Base-by-base conservation (phyloP, 2,113 vertebrate genomes). In the Probosciger aterrimus region DNA sequence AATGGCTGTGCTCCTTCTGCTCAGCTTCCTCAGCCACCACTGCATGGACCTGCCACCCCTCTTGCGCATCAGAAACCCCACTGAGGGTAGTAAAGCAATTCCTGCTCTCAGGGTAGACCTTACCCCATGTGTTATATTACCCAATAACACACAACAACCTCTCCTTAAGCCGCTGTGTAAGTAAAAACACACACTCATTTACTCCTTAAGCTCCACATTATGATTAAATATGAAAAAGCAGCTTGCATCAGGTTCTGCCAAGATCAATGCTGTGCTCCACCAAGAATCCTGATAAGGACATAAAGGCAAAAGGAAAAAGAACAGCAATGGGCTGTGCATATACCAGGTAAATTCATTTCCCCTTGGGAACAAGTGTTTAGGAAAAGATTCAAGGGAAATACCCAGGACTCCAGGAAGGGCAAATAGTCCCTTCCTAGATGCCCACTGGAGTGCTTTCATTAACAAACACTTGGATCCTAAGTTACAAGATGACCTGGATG, bases 251-350 rank as follows among this genome's bases (percentile, higher is more conserved):
- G n/a, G 43, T 30, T 74, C 47, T 79, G 71, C 39, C 3, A 6
- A 53, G 35, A 47, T 14, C 43, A 49, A 2, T 0, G 1, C 27
- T 30, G 33, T 43, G 18, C 55, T 75, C 35, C 67, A 39, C 27
- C 68, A 62, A 60, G 43, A 2, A 2, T 31, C 43, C 16, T 47
- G 37, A 31, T 5, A 39, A 4, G 1, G 44, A n/a, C 2, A 3
- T 8, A 20, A 33, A 60, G 30, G 59, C 28, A 63, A 46, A 63
- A 57, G 33, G 31, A 46, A 82, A 25, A 8, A 77, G 22, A 90
- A 8, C 14, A 86, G 41, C 35, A 64, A 55, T 0, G 9, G 39
- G 31, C 16, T 69, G 49, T 31, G 39, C 22, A 6, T 3, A 6
- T 6, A 35, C 18, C 28, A 60, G n/a, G 52, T 6, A 41, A 73